phyloP scores from a whole-genome alignment of 1,140 invertebrate species.

The Aphis craccivora region DNA sequence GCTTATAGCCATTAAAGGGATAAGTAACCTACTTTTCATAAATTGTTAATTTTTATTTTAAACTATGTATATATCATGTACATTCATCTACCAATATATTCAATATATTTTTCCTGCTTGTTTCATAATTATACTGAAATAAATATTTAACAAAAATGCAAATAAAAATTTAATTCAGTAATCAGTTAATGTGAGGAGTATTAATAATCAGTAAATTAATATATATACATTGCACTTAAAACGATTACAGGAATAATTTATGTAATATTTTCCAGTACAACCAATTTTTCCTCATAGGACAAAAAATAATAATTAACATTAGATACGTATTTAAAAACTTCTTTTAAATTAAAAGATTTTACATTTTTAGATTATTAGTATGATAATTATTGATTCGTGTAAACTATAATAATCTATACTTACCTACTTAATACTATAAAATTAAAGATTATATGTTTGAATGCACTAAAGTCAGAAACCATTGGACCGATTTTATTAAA shows the following conservation, averaged over 20 bases:
- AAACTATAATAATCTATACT: background rate
- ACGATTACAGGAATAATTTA: background rate
- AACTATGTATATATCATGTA: background rate
- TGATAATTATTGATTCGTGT: background rate
- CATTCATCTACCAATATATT: background rate
- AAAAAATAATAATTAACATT: background rate
- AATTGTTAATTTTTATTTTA: background rate
- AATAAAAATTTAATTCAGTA: background rate
- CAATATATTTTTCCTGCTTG: background rate
- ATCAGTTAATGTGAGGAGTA: background rate
- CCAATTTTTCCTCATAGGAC: background rate
- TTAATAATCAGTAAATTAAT: background rate
- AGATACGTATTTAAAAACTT: background rate
- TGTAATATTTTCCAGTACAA: background rate
- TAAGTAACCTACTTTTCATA: background rate
- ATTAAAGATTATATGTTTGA: background rate
- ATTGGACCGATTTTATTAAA: no score
- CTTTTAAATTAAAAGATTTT: background rate
- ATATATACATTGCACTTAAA: background rate
- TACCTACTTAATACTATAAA: background rate
- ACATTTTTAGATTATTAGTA: background rate
- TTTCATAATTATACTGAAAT: background rate
- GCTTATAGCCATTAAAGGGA: background rate
- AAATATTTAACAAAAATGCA: background rate
- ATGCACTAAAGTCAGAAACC: background rate